phyloP scores from a whole-genome alignment of 2,797 vertebrate species.

The Rallus crepitans region DNA sequence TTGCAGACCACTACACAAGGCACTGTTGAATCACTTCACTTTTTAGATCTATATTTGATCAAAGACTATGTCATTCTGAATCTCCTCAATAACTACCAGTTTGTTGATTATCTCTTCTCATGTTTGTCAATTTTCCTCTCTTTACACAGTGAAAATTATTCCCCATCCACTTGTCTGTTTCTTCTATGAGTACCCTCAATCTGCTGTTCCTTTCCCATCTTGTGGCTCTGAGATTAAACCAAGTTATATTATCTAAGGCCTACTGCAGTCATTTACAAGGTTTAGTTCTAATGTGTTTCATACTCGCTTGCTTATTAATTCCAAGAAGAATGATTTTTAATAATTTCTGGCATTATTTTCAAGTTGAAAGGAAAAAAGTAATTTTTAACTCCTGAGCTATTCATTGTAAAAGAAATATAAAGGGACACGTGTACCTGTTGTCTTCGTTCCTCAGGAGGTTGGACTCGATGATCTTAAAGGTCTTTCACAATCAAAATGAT shows the following conservation, averaged over 20 bases:
- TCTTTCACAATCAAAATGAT: too few species aligned
- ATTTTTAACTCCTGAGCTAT: background rate
- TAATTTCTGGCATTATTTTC: background rate
- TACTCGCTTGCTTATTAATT: background rate
- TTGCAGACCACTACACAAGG: background rate
- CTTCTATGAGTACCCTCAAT: background rate
- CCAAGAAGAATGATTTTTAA: background rate
- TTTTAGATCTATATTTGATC: background rate
- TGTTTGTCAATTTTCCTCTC: background rate
- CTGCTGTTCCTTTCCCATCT: background rate
- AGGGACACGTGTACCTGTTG: accelerated
- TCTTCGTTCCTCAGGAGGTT: background rate
- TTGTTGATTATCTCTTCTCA: background rate
- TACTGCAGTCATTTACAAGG: background rate
- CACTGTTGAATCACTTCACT: background rate
- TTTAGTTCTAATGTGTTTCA: background rate
- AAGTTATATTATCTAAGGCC: background rate
- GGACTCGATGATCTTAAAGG: too few species aligned
- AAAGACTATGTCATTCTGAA: background rate
- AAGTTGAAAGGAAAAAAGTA: background rate
- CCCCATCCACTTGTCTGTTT: background rate
- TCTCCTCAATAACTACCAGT: background rate
- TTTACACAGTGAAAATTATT: background rate
- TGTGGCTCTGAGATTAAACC: background rate
- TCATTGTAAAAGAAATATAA: background rate